Evolutionary conservation across 2,888 invertebrate species (phyloP).

Genomic region (Horisme vitalbata): DNA sequence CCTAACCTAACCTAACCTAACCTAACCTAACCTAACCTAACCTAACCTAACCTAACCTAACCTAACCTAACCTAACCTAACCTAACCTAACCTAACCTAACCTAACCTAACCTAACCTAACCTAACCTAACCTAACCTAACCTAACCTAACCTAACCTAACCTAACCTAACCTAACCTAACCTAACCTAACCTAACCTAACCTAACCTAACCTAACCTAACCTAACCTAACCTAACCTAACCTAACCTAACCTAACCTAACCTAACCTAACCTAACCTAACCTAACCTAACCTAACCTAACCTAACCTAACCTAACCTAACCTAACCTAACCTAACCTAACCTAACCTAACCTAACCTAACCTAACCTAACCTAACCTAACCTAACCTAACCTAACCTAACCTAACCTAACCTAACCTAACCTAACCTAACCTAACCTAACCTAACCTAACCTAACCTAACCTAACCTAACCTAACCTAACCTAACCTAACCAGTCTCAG

Average conservation of each 20-base stretch:
- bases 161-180: not conserved
- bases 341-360: not conserved
- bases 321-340: not conserved
- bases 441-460: not conserved
- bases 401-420: not conserved
- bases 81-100: too few species aligned
- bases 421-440: not conserved
- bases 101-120: too few species aligned
- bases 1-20: too few species aligned
- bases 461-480: too few species aligned
- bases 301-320: not conserved
- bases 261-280: not conserved
- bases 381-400: not conserved
- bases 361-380: not conserved
- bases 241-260: not conserved
- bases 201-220: not conserved
- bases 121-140: too few species aligned
- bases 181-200: not conserved
- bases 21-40: too few species aligned
- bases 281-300: not conserved
- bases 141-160: not conserved
- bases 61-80: too few species aligned
- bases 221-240: not conserved
- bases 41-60: too few species aligned
- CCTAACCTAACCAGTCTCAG: too few species aligned